These are phyloP conservation scores for Macquaria ambigua DNA, from an alignment of 2,113 vertebrate species.

Conservation along the genomic window DNA sequence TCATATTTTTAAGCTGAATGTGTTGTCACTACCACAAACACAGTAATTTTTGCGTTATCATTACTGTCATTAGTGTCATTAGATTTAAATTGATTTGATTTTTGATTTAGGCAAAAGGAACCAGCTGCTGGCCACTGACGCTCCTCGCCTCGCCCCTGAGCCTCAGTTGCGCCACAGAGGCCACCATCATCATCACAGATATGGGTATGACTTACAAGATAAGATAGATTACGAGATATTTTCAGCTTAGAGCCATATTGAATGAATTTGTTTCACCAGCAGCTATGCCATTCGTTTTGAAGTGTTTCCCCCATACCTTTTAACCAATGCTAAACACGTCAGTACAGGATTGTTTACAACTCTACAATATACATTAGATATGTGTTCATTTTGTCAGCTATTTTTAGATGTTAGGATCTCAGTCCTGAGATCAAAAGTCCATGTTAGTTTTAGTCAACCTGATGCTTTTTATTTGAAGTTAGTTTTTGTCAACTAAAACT, in stretches of 20 bases:
- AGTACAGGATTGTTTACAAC: neutral
- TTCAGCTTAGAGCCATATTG: neutral
- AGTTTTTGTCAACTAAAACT: too few relatives aligned
- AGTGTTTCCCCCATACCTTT: neutral
- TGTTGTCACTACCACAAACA: too few relatives aligned
- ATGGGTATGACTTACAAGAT: conserved; percentile 45
- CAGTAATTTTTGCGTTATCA: too few relatives aligned
- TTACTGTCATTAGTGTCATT: neutral
- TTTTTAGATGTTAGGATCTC: neutral
- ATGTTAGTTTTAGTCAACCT: neutral
- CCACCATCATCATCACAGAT: conserved; percentile 32
- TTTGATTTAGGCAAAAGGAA: conserved; percentile 72
- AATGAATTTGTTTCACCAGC: neutral
- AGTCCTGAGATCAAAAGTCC: neutral
- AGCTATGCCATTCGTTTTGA: too few relatives aligned
- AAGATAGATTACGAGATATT: neutral
- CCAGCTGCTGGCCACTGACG: conserved; percentile 59
- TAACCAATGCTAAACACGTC: neutral
- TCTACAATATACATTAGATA: too few relatives aligned
- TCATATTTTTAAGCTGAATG: neutral
- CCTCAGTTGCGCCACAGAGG: conserved; percentile 48
- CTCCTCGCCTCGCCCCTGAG: conserved; percentile 48
- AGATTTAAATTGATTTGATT: neutral
- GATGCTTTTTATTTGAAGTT: too few relatives aligned
- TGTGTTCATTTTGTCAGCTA: neutral